phyloP scores from a whole-genome alignment of 1,140 invertebrate genomes.

The Notospermus geniculatus region DNA sequence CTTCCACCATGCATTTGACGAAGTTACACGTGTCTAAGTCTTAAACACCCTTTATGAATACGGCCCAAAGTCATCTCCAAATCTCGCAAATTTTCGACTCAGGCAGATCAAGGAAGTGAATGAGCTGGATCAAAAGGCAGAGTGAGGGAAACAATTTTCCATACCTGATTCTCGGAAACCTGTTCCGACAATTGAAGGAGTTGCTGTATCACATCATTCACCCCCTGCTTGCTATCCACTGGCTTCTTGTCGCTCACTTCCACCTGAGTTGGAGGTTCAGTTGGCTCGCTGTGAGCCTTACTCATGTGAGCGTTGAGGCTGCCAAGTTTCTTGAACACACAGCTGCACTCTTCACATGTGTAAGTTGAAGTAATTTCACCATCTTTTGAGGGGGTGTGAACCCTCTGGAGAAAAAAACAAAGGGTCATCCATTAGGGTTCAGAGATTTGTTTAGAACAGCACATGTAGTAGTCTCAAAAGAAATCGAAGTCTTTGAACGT shows the following conservation, averaged over 20 bases:
- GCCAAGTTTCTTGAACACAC: slow-evolving; percentile 69
- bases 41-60: too few species aligned
- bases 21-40: too few species aligned
- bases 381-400: slow-evolving; percentile 63
- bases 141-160: too few species aligned
- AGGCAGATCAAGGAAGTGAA: too few species aligned
- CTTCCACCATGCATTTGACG: too few species aligned
- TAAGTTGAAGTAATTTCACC: slow-evolving; percentile 58
- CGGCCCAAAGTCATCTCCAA: too few species aligned
- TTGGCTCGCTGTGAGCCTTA: slow-evolving; percentile 57
- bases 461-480: background rate
- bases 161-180: slow-evolving; percentile 12
- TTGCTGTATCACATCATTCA: slow-evolving; percentile 38
- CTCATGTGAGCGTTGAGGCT: slow-evolving; percentile 73
- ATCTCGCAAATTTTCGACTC: too few species aligned
- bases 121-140: too few species aligned
- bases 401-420: slow-evolving; percentile 54
- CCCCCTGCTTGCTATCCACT: slow-evolving; percentile 15
- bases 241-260: background rate
- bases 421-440: background rate
- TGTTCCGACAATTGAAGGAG: slow-evolving; percentile 41
- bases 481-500: too few species aligned
- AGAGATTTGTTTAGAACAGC: background rate
- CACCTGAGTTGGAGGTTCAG: background rate
- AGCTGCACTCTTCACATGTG: slow-evolving; percentile 67